These are phyloP conservation scores for Anthrax anthrax DNA, from an alignment of 2,888 invertebrate species.

Conservation along the genomic window DNA sequence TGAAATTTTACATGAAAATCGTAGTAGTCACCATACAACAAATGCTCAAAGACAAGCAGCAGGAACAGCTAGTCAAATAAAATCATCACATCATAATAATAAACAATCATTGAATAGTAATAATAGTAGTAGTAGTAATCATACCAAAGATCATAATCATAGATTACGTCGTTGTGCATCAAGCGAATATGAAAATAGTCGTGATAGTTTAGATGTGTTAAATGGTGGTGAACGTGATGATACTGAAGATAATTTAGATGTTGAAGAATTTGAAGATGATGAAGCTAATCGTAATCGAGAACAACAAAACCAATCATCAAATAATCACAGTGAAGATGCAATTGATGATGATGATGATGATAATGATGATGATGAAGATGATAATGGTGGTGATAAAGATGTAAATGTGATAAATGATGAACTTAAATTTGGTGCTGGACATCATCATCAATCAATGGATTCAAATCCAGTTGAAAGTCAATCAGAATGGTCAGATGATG, in stretches of 20 bases:
- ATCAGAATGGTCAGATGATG: conserved; percentile 67
- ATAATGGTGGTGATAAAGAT: conserved; percentile 13
- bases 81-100: background rate
- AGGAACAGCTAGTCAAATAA: background rate
- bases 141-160: conserved; percentile 25
- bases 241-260: conserved; percentile 32
- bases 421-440: conserved; percentile 33
- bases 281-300: conserved; percentile 24
- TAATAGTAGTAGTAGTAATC: conserved; percentile 4
- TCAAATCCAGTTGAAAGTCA: conserved; percentile 49
- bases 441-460: conserved; percentile 34
- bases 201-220: conserved; percentile 28
- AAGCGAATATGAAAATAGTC: conserved; percentile 29
- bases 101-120: too few species aligned
- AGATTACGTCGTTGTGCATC: conserved; percentile 28
- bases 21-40: conserved; percentile 10
- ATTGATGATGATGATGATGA: conserved; percentile 8
- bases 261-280: conserved; percentile 33
- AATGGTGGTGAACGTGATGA: conserved; percentile 29
- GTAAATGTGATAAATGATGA: conserved; percentile 35
- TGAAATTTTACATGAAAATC: conserved; percentile 33
- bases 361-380: conserved; percentile 14
- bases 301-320: background rate
- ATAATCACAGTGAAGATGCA: conserved; percentile 2
- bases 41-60: conserved; percentile 7